Base-by-base conservation (phyloP, 2,113 vertebrate species). In the Leptobrachium leishanense region DNA sequence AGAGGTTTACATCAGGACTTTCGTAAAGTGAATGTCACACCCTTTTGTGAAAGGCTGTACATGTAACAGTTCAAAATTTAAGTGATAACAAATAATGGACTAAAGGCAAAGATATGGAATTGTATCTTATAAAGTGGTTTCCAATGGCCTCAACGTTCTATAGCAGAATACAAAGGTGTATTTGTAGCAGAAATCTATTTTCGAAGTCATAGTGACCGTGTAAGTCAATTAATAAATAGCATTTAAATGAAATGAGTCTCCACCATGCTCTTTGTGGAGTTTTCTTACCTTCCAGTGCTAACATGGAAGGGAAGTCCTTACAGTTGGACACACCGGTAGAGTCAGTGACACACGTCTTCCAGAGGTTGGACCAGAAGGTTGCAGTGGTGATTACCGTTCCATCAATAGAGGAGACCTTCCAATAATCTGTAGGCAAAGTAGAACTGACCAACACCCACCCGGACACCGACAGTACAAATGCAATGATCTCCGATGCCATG, bases 321-420 rank as follows among this genome's bases (percentile, higher is more conserved):
- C 96, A 98, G 93, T 95, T 96, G 88, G 95, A 95, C 55, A 98
- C 90, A 20, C 97, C 97, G 0, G 97, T 97, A 74, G 96, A 98
- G 88, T 98, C 97, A 10, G 95, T 98, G 46, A 98, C 96, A 84
- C 97, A 98, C 0, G 92, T 88, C 87, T 98, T 98, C 97, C 97
- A 98, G 55, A 98, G 90, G 84, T 97, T 98, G 83, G 96, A 93
- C 93, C 94, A 98, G 84, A 87, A 97, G 70, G 95, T 95, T 70
- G 96, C 94, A n/a, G 97, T 97, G 87, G 97, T 98, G 88, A 98
- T 98, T 76, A 98, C 95, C 0, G 94, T 94, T 84, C 97, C 97
- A 68, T 98, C 97, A 77, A 94, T 90, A 62, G 94, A 92, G 55
- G 96, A 97, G 59, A 98, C 96, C 75, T 97, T 97, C 96, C 96